These are phyloP conservation scores for Perca flavescens DNA, from an alignment of 2,113 vertebrate species.

Conservation along the genomic window DNA sequence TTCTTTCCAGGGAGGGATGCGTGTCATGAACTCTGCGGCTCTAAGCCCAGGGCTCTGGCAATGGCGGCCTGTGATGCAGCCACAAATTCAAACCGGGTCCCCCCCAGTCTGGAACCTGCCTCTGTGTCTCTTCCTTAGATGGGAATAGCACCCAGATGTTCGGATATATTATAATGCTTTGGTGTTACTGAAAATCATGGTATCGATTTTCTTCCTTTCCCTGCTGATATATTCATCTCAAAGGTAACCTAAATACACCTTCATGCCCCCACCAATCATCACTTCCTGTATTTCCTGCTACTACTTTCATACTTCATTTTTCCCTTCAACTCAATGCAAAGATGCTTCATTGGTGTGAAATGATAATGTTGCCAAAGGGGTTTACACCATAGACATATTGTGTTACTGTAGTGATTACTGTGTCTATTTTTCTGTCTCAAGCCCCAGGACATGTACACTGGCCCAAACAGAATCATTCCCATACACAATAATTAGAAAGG, in stretches of 20 bases:
- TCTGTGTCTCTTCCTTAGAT: constrained; percentile 60
- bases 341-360: constrained; percentile 7
- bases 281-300: constrained; percentile 23
- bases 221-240: constrained; percentile 50
- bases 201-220: constrained; percentile 55
- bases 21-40: constrained; percentile 73
- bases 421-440: constrained; percentile 5
- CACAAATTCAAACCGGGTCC: constrained; percentile 68
- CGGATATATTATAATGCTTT: constrained; percentile 57
- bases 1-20: constrained; percentile 81
- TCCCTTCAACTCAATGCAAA: constrained; percentile 20
- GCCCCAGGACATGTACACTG: neutral
- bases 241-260: constrained; percentile 28
- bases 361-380: neutral
- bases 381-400: constrained; percentile 12
- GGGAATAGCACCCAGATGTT: constrained; percentile 79
- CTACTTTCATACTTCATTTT: constrained; percentile 30
- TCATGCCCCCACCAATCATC: constrained; percentile 31
- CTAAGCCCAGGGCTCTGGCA: constrained; percentile 69
- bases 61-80: constrained; percentile 64
- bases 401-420: neutral
- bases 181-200: constrained; percentile 51
- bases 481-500: no score
- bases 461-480: no score
- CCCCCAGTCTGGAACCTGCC: constrained; percentile 64